Percentiles rank a stretch among this genome's conserved stretches.
phyloP scores from a whole-genome alignment of 2,113 vertebrate genomes.

The Xyrauchen texanus region DNA sequence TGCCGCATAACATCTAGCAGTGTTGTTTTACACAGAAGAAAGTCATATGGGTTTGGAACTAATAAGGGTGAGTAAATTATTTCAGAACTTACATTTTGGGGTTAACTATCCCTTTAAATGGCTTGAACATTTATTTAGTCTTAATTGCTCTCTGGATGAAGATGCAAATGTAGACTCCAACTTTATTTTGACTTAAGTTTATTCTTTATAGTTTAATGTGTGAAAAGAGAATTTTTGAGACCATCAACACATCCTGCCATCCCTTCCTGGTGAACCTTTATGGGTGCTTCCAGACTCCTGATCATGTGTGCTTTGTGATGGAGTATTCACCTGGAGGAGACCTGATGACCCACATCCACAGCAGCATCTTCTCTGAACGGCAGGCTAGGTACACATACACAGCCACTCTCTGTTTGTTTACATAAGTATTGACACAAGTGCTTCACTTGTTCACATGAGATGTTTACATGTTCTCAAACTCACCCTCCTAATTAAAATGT shows the following conservation, averaged over 20 bases:
- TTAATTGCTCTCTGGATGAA: too few species aligned
- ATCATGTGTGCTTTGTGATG: slow-evolving; percentile 93
- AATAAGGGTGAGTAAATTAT: too few species aligned
- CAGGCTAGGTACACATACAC: slow-evolving; percentile 77
- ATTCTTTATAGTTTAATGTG: slow-evolving; percentile 83
- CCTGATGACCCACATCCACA: slow-evolving; percentile 96
- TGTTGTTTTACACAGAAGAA: too few species aligned
- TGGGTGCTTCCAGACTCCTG: slow-evolving; percentile 91
- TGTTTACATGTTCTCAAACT: not conserved
- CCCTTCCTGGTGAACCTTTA: slow-evolving; percentile 94
- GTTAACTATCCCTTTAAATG: too few species aligned
- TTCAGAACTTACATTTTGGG: too few species aligned
- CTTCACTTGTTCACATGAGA: not conserved
- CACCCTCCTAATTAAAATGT: not conserved
- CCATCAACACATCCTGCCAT: slow-evolving; percentile 83
- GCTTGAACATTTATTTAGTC: too few species aligned
- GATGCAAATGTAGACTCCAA: too few species aligned
- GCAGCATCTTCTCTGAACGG: slow-evolving; percentile 83
- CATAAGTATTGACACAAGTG: not conserved
- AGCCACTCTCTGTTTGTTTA: not conserved
- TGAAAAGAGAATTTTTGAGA: slow-evolving; percentile 94
- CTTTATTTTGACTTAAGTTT: not conserved
- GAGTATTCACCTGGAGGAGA: slow-evolving; percentile 93
- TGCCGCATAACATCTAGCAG: too few species aligned
- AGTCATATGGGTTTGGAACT: too few species aligned